A percentile compares a stretch with the other conserved stretches of the same genome.
Evolutionary conservation across 1,140 invertebrate species (phyloP).

Genomic region (Physella acuta): DNA sequence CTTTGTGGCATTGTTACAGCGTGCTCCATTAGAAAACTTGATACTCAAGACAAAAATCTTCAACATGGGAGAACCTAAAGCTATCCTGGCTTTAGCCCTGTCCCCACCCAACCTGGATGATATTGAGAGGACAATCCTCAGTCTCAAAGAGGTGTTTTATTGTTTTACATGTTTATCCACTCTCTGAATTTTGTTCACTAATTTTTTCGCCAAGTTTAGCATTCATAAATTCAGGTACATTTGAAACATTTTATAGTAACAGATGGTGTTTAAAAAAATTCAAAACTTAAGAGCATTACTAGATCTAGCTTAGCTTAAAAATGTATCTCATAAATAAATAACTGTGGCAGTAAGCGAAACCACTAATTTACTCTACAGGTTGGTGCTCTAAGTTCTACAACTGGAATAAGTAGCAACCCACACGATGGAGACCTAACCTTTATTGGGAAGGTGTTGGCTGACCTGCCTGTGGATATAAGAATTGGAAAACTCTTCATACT

Average conservation of each 20-base stretch:
- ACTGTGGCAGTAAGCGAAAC: too few relatives aligned
- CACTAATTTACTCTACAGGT: slow-evolving; percentile 54
- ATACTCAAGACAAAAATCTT: slow-evolving; percentile 83
- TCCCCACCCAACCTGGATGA: slow-evolving; percentile 84
- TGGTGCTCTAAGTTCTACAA: slow-evolving; percentile 66
- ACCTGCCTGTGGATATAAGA: slow-evolving; percentile 79
- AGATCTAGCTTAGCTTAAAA: too few relatives aligned
- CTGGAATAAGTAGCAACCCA: slow-evolving; percentile 60
- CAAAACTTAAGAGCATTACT: too few relatives aligned
- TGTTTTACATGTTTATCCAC: too few relatives aligned
- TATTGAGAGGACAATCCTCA: slow-evolving; percentile 77
- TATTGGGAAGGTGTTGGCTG: slow-evolving; percentile 80
- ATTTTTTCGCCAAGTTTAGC: too few relatives aligned
- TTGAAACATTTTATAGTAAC: too few relatives aligned
- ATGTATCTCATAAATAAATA: too few relatives aligned
- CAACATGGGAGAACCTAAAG: slow-evolving; percentile 80
- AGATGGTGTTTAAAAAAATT: too few relatives aligned
- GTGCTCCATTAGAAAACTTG: slow-evolving; percentile 79
- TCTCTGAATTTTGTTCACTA: too few relatives aligned
- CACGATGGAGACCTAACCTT: slow-evolving; percentile 88
- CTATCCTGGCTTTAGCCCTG: slow-evolving; percentile 79
- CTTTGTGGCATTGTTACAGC: slow-evolving; percentile 48
- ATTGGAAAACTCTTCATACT: slow-evolving; percentile 83
- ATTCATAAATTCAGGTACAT: too few relatives aligned
- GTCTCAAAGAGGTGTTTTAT: slow-evolving; percentile 89